phyloP scores from a whole-genome alignment of 2,113 vertebrate genomes.

The Terrapene triunguis region DNA sequence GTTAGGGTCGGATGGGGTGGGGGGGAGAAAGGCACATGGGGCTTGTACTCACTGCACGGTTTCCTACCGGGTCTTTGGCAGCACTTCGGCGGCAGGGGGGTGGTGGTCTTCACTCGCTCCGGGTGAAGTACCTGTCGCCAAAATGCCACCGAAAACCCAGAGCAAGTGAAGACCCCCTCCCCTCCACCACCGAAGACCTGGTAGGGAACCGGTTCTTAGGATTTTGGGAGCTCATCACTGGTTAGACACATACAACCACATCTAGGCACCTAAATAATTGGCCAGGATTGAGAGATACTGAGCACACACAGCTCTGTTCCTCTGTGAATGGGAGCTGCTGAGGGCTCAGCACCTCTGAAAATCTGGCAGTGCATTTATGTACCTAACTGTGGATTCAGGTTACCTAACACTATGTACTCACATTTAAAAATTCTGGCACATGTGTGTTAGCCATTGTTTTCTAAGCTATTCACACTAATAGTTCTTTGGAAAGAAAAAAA shows the following conservation, averaged over 20 bases:
- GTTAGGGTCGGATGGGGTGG: too few relatives aligned
- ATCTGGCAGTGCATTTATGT: accelerated
- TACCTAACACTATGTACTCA: neutral
- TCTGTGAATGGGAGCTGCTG: neutral
- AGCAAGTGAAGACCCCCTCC: too few relatives aligned
- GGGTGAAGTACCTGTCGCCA: too few relatives aligned
- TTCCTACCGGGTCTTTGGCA: too few relatives aligned
- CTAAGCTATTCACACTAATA: neutral
- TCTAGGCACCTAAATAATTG: neutral
- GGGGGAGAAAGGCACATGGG: too few relatives aligned
- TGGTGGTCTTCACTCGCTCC: too few relatives aligned
- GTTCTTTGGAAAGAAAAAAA: neutral
- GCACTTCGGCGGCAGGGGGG: too few relatives aligned
- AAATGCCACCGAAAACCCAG: too few relatives aligned
- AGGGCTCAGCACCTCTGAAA: neutral
- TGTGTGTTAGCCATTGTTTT: neutral
- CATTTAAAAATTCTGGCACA: neutral
- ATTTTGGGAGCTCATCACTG: too few relatives aligned
- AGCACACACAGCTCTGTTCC: neutral
- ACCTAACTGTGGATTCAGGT: neutral
- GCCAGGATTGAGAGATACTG: neutral
- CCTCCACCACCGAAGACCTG: too few relatives aligned
- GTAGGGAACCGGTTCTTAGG: too few relatives aligned
- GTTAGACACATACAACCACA: neutral
- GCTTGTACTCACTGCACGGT: too few relatives aligned